Evolutionary conservation across 2,113 vertebrate species (phyloP), one percentile per base, ranked within the genome.

Genomic region (Salvelinus fontinalis): DNA sequence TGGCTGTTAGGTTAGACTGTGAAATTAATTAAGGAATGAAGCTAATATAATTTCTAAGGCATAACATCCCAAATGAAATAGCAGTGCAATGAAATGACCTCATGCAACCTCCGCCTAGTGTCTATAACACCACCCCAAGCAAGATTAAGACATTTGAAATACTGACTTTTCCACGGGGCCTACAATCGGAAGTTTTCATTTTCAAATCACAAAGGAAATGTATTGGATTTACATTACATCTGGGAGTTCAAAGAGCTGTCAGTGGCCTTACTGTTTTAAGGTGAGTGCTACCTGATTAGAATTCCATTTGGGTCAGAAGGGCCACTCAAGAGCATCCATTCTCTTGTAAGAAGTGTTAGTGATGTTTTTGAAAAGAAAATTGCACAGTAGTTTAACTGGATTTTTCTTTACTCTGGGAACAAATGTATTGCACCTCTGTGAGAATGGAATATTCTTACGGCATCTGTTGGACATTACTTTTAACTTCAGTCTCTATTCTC

Each of bases 211-310:
- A 65, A 29, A 75, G 7, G 14, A 18, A 3, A 54, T 26, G 1
- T 67, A 29, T 34, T 75, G 49, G 26, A 49, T 29, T 68, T 67
- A 68, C 48, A 20, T 27, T 51, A 22, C 16, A 75, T 67, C 14
- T 8, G 27, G 64, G 64, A 26, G 39, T 44, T 44, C 39, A 44
- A 44, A 44, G 39, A 44, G 11, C 9, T 44, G 39, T 44, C 39
- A 44, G 39, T 44, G 2, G 39, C 39, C 39, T 44, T 11, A 44
- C 39, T 11, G 39, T 9, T 44, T 44, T 44, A 44, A 44, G 39
- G 39, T 44, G 39, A 44, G 39, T 44, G 39, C 39, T 11, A 44
- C 39, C 39, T 44, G 39, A 11, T 44, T 11, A 44, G 8, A 44
- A 44, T 12, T 44, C 16, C 16, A 54, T 54, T 4, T 18, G 14